Evolutionary conservation across 2,888 invertebrate species (phyloP).

Genomic region (Cheilosia urbana): DNA sequence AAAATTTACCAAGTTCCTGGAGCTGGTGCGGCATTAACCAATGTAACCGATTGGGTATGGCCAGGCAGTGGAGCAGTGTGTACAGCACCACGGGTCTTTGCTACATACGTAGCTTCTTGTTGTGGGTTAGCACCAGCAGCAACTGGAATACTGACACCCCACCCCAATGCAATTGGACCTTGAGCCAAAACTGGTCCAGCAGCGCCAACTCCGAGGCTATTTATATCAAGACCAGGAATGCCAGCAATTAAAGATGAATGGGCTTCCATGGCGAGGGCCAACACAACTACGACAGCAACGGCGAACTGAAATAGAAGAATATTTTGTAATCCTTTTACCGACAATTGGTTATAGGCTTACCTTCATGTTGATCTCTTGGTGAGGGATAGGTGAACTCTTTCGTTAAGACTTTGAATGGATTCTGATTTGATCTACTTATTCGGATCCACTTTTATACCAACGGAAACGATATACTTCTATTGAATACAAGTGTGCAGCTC

Average conservation of each 20-base stretch:
- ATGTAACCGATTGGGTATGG: slow-evolving; percentile 80
- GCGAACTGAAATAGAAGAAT: slow-evolving; percentile 79
- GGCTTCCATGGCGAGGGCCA: slow-evolving; percentile 80
- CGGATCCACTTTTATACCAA: slow-evolving; percentile 59
- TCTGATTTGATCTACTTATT: slow-evolving; percentile 67
- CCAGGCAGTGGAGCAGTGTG: slow-evolving; percentile 81
- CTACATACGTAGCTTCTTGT: slow-evolving; percentile 80
- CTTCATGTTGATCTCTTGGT: slow-evolving; percentile 75
- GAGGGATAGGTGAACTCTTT: slow-evolving; percentile 73
- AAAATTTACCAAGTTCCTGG: slow-evolving; percentile 79
- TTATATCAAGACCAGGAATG: slow-evolving; percentile 29
- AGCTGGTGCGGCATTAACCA: slow-evolving; percentile 80
- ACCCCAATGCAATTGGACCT: slow-evolving; percentile 39
- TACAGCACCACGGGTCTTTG: slow-evolving; percentile 80
- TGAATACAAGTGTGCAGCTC: not conserved
- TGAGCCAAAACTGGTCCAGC: slow-evolving; percentile 42
- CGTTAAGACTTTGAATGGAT: slow-evolving; percentile 11
- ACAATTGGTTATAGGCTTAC: slow-evolving; percentile 19
- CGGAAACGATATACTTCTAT: slow-evolving; percentile 6
- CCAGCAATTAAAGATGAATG: slow-evolving; percentile 79
- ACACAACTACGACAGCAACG: slow-evolving; percentile 81
- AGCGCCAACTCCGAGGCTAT: slow-evolving; percentile 15
- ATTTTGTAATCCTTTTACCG: not conserved
- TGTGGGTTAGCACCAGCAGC: slow-evolving; percentile 50
- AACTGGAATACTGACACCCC: slow-evolving; percentile 49